Evolutionary conservation across 2,797 vertebrate genomes (phyloP), one percentile per base, ranked within the genome.

Genomic region (Acridotheres tristis): DNA sequence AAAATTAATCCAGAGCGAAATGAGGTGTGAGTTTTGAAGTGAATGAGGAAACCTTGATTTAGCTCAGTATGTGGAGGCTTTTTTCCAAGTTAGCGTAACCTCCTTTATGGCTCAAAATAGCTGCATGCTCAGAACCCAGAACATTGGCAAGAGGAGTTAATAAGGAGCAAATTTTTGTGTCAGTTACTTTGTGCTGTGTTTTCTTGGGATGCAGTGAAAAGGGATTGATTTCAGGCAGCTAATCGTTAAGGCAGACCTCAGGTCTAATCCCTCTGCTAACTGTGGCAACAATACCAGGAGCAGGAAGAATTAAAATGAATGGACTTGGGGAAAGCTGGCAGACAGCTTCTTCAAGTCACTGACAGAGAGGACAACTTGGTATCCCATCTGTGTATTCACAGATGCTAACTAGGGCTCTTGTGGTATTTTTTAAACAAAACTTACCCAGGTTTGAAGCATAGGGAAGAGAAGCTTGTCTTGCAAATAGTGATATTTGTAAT

Each of bases 1-100:
- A 83, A 94, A 66, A 92, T 89, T 86, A 89, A 85, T 88, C 47
- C 48, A 72, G 77, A 53, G 15, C 69, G 94, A 93, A 95, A 92
- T 73, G 88, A 94, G 55, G 89, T 94, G 91, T 92, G 91, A 96
- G 75, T 91, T 94, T 91, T 91, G 72, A 90, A 77, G 53, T n/a
- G 63, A 74, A 57, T 61, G 48, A 65, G 94, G 77, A 94, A 94
- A 90, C 89, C 67, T 42, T 71, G 55, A 68, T 94, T 93, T 92
- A 90, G 68, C 57, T 83, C 53, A 53, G 68, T 50, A 43, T 53
- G n/a, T 74, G 50, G 21, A 79, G 72, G 75, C 68, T 90, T 92
- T 93, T 53, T 82, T 96, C 88, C 71, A 89, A 90, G 65, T 82
- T 61, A 71, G 53, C 1, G 0, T 80, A 82, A 90, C 77, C 42